Evolutionary conservation across 2,113 vertebrate species (phyloP).

Genomic region (Smithornis capensis): DNA sequence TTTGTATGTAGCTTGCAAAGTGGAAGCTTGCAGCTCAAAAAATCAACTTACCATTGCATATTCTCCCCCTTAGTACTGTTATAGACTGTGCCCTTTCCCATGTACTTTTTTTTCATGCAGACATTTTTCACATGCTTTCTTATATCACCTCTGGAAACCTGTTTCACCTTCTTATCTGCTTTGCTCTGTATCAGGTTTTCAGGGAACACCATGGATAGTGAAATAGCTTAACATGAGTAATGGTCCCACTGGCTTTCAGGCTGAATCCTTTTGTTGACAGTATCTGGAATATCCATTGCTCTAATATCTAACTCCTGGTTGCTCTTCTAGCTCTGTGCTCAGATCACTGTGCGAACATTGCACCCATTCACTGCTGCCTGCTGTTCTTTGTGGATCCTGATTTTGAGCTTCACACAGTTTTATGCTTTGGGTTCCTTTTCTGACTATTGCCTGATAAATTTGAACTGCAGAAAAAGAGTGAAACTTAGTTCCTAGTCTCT

Average conservation of each 20-base stretch:
- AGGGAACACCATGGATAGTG: background rate
- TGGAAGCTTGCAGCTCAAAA: background rate
- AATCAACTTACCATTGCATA: background rate
- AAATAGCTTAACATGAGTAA: slow-evolving; percentile 5
- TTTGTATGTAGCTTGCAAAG: background rate
- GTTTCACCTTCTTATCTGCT: slow-evolving; percentile 37
- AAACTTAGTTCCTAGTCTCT: background rate
- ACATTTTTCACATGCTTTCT: slow-evolving; percentile 33
- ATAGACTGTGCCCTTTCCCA: background rate
- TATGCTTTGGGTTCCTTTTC: background rate
- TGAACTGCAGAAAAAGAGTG: background rate
- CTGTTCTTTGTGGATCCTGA: background rate
- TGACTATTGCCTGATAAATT: background rate
- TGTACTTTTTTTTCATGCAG: background rate
- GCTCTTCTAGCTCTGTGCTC: background rate
- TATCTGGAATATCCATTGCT: slow-evolving; percentile 2
- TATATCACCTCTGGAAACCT: background rate
- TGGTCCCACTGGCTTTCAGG: background rate
- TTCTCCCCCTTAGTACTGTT: background rate
- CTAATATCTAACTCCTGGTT: background rate
- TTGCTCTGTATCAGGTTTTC: slow-evolving; percentile 23
- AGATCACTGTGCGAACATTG: background rate
- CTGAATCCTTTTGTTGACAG: slow-evolving; percentile 7
- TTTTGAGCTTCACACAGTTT: background rate
- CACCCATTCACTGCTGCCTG: background rate